Percentiles rank a stretch among this genome's conserved stretches.
These are phyloP conservation scores for Atrichornis clamosus DNA, from an alignment of 2,113 vertebrate genomes.

Conservation along the genomic window DNA sequence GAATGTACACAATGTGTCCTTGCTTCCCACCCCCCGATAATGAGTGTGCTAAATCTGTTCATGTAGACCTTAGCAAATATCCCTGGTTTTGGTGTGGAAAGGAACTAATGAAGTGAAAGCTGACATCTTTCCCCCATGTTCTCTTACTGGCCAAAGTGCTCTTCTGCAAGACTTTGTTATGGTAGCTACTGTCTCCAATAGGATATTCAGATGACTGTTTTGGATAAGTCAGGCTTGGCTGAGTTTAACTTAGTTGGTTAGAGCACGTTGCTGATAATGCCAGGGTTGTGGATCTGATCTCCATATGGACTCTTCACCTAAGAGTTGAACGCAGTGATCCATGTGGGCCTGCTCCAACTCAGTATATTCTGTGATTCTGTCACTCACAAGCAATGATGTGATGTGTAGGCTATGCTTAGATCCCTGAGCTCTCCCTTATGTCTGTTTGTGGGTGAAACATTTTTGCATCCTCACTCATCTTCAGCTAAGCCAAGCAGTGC, in stretches of 20 bases:
- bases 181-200: not conserved
- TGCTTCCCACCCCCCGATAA: not conserved
- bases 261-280: not conserved
- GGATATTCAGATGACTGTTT: not conserved
- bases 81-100: not conserved
- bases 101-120: not conserved
- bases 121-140: not conserved
- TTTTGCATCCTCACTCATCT: not conserved
- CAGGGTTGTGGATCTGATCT: not conserved
- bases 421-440: not conserved
- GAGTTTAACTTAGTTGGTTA: not conserved
- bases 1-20: not conserved
- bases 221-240: not conserved
- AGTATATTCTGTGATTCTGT: not conserved
- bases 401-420: not conserved
- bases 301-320: not conserved
- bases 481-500: not conserved
- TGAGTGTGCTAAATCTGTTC: not conserved
- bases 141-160: not conserved
- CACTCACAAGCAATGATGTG: not conserved
- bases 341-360: not conserved
- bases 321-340: too few relatives aligned
- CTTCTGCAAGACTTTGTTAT: not conserved
- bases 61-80: not conserved
- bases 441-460: not conserved